phyloP scores from a whole-genome alignment of 2,888 invertebrate genomes.

The Augochlorella aurata region DNA sequence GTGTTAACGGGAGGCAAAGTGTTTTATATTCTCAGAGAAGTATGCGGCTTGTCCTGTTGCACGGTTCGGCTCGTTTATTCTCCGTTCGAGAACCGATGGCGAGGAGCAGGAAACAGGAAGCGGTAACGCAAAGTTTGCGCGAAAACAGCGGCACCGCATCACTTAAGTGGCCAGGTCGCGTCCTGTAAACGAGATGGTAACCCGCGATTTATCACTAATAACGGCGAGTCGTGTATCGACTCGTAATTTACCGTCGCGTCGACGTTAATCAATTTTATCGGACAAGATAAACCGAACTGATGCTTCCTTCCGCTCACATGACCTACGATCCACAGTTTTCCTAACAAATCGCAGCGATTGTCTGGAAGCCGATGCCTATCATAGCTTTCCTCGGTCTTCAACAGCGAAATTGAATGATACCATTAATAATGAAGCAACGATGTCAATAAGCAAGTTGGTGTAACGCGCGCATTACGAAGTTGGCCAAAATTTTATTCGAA shows the following conservation, averaged over 20 bases:
- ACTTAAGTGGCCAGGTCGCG: constrained; percentile 47
- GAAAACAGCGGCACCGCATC: constrained; percentile 48
- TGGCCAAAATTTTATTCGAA: no score
- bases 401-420: neutral
- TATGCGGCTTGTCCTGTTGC: constrained; percentile 69
- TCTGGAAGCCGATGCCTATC: constrained; percentile 41
- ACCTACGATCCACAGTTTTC: constrained; percentile 57
- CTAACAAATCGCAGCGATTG: constrained; percentile 67
- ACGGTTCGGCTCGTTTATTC: constrained; percentile 64
- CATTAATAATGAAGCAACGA: neutral
- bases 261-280: constrained; percentile 79
- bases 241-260: constrained; percentile 71
- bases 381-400: constrained; percentile 1
- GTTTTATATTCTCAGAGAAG: constrained; percentile 72
- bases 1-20: constrained; percentile 72
- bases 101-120: constrained; percentile 42
- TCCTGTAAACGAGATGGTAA: constrained; percentile 54
- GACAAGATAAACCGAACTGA: constrained; percentile 74
- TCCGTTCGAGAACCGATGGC: constrained; percentile 61
- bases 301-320: constrained; percentile 71
- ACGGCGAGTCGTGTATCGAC: constrained; percentile 71
- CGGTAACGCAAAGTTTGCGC: constrained; percentile 36
- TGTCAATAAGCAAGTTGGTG: neutral
- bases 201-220: constrained; percentile 75
- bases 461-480: no score